Conservation (phyloP, 2,797 vertebrate species). For the Dendrocincla fuliginosa region DNA sequence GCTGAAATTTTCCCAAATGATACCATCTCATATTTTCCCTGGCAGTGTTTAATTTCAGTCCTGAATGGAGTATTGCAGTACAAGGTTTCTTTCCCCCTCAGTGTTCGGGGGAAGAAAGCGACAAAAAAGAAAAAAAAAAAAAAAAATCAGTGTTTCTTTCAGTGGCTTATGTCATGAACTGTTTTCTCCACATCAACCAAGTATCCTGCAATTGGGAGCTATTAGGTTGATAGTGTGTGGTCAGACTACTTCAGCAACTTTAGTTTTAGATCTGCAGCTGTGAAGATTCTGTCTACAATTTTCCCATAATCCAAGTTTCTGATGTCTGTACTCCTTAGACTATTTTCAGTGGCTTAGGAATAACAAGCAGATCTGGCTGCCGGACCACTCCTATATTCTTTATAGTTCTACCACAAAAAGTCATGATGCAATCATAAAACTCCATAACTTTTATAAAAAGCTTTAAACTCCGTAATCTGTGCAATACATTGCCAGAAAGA, state of each 20-base stretch:
- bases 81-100: not conserved
- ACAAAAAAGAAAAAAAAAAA: not conserved
- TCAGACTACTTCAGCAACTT: not conserved
- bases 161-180: not conserved
- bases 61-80: not conserved
- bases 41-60: not conserved
- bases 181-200: not conserved
- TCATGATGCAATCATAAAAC: not conserved
- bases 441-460: not conserved
- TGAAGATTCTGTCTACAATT: not conserved
- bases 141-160: not conserved
- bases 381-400: not conserved
- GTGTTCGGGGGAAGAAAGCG: not conserved
- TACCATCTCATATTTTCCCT: not conserved
- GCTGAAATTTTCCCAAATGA: not conserved
- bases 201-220: not conserved
- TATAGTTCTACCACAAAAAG: conserved; percentile 32
- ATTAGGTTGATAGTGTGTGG: not conserved
- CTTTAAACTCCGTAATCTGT: not conserved
- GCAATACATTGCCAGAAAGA: not conserved
- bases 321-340: not conserved
- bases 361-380: not conserved
- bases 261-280: not conserved
- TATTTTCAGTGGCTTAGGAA: not conserved
- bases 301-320: not conserved